A percentile compares a stretch with the other conserved stretches of the same genome.
These are phyloP conservation scores for Micronycteris hirsuta DNA, from an alignment of 2,113 vertebrate species.

Conservation along the genomic window DNA sequence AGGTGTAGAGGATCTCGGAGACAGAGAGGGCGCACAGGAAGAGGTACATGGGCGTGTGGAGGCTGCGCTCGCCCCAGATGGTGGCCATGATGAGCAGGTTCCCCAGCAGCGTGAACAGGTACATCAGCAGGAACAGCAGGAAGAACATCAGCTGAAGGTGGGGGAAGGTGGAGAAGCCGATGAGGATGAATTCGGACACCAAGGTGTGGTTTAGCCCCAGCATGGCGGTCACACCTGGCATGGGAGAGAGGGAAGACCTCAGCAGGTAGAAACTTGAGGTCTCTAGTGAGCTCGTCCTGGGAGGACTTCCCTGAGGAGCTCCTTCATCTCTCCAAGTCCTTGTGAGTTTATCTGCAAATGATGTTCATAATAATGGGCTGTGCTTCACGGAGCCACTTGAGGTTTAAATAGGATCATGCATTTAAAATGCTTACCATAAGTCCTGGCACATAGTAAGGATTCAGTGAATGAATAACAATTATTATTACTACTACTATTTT, in stretches of 20 bases:
- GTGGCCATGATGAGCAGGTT: too few species aligned
- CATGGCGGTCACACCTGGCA: not conserved
- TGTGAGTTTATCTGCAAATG: not conserved
- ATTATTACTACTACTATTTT: not conserved
- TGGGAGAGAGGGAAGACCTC: not conserved
- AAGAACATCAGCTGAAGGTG: too few species aligned
- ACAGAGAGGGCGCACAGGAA: too few species aligned
- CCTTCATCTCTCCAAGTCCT: not conserved
- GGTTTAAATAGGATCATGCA: not conserved
- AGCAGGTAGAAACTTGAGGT: accelerated
- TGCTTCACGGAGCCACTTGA: not conserved
- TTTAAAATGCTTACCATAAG: not conserved
- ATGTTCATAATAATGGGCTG: not conserved
- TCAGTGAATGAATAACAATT: not conserved
- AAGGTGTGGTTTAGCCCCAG: not conserved
- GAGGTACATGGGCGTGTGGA: too few species aligned
- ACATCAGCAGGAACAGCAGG: too few species aligned
- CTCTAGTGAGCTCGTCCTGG: too few species aligned
- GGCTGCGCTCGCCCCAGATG: too few species aligned
- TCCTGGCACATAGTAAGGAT: not conserved
- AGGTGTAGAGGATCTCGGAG: too few species aligned
- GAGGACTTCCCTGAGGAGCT: not conserved
- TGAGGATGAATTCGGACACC: too few species aligned
- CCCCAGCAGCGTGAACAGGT: too few species aligned
- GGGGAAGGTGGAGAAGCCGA: too few species aligned